A percentile compares a stretch with the other conserved stretches of the same genome.
Conservation (phyloP, 2,113 vertebrate species). For the Cinclus mexicanus region DNA sequence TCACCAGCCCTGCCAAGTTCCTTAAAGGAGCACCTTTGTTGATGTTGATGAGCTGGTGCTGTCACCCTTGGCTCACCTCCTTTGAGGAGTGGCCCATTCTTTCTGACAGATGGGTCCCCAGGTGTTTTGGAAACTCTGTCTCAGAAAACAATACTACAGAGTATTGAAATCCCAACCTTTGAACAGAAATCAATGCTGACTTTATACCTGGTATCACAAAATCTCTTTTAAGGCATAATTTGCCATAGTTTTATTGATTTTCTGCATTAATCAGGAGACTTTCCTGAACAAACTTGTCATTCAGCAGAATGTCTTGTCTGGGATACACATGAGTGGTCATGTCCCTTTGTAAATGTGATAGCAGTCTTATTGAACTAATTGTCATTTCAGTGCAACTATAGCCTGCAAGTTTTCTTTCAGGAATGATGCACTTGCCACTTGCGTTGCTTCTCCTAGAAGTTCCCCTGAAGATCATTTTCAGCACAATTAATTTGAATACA, state of each 20-base stretch:
- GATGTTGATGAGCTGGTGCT: neutral
- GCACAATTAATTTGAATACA: neutral
- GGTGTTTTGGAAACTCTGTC: neutral
- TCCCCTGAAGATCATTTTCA: neutral
- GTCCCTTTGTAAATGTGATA: neutral
- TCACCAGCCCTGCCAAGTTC: neutral
- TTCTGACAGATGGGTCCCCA: neutral
- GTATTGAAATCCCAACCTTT: neutral
- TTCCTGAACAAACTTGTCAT: neutral
- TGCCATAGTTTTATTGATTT: slow-evolving; percentile 12
- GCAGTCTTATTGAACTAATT: neutral
- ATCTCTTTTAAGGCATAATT: neutral
- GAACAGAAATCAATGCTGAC: neutral
- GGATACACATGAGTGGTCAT: neutral
- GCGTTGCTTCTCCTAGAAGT: neutral
- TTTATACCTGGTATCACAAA: neutral
- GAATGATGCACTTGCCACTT: neutral
- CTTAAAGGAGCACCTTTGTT: neutral
- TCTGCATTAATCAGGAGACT: neutral
- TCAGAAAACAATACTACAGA: neutral
- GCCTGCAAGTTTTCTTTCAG: neutral
- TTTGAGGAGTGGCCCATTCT: neutral
- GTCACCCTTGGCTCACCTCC: neutral
- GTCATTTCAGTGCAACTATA: neutral
- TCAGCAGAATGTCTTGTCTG: neutral